Evolutionary conservation across 2,888 invertebrate genomes (phyloP).

Genomic region (Leucoptera coffeella): DNA sequence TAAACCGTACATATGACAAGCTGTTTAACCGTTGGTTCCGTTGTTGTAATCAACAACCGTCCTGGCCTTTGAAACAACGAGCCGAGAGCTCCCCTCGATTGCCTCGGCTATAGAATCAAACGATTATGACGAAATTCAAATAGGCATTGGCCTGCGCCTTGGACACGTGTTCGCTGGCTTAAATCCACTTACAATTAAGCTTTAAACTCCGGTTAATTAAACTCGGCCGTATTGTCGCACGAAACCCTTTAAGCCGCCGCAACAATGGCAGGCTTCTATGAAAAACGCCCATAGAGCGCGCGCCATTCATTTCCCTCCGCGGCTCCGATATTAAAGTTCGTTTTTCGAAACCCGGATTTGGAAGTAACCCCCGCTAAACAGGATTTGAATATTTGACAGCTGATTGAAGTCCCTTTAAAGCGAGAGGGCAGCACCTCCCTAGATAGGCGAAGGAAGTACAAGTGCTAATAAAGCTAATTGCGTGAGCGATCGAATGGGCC

Average conservation of each 20-base stretch:
- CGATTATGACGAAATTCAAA: conserved; percentile 22
- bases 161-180: conserved; percentile 45
- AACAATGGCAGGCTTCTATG: conserved; percentile 29
- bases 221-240: conserved; percentile 37
- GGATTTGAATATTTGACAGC: conserved; percentile 9
- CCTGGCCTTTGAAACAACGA: not conserved
- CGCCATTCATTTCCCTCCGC: too few relatives aligned
- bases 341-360: conserved; percentile 8
- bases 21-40: not conserved
- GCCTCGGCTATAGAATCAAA: conserved; percentile 1
- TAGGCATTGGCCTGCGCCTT: conserved; percentile 26
- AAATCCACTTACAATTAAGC: conserved; percentile 48
- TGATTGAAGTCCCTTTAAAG: too few relatives aligned
- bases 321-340: conserved; percentile 5
- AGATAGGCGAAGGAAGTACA: too few relatives aligned
- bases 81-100: conserved; percentile 1
- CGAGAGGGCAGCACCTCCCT: too few relatives aligned
- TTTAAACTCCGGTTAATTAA: conserved; percentile 49
- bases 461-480: too few relatives aligned
- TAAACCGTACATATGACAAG: not conserved
- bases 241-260: conserved; percentile 36
- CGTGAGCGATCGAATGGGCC: conserved; percentile 2
- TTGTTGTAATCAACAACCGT: not conserved
- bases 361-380: conserved; percentile 13
- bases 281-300: conserved; percentile 31